A percentile compares a stretch with the other conserved stretches of the same genome.
These are phyloP conservation scores for Uropsilus gracilis DNA, from an alignment of 2,113 vertebrate genomes.

Conservation along the genomic window DNA sequence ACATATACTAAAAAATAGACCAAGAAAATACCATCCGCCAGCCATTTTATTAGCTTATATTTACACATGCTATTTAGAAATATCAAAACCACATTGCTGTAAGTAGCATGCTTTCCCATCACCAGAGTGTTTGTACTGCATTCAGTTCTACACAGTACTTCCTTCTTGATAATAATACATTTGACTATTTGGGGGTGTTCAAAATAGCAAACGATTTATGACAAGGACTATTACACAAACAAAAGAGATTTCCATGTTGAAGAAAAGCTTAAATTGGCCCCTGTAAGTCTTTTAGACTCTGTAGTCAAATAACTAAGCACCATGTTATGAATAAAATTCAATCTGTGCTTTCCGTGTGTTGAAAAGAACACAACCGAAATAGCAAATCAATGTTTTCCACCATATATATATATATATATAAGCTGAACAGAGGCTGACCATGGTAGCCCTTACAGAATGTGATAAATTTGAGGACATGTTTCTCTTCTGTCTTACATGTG, in stretches of 20 bases:
- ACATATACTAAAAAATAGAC: background rate
- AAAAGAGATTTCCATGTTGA: background rate
- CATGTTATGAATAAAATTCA: slow-evolving; percentile 49
- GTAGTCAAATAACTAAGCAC: background rate
- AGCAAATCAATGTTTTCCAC: background rate
- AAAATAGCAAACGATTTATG: slow-evolving; percentile 32
- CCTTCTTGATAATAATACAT: slow-evolving; percentile 18
- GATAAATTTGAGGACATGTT: background rate
- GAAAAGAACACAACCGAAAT: background rate
- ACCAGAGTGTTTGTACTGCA: background rate
- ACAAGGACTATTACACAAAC: background rate
- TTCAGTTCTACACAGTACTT: background rate
- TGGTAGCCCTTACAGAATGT: background rate
- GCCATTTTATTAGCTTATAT: slow-evolving; percentile 22
- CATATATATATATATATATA: no score
- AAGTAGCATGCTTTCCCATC: slow-evolving; percentile 13
- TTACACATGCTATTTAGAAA: slow-evolving; percentile 51
- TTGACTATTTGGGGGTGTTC: slow-evolving; percentile 31
- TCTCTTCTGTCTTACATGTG: background rate
- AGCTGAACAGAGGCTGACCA: background rate
- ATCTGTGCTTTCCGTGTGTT: background rate
- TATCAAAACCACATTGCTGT: background rate
- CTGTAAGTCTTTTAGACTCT: background rate
- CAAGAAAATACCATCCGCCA: background rate
- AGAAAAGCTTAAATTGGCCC: background rate